Base-by-base conservation (phyloP, 2,888 invertebrate genomes). In the Drosophila dives region DNA sequence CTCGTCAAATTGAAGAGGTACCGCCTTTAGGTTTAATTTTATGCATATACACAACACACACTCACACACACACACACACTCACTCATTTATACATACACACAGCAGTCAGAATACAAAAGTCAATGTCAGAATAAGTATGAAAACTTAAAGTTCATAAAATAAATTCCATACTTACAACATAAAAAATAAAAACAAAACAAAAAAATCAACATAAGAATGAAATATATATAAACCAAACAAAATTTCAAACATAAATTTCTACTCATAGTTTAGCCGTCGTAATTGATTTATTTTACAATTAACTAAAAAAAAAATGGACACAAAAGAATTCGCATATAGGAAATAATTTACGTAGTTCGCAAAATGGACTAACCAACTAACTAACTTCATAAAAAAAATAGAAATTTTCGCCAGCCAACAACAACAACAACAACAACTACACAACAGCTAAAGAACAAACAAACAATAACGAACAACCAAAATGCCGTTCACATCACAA, bases 211-310 rank as follows among this genome's bases (percentile, higher is more conserved):
- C 54, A 63, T 56, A 40, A 29, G 32, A 40, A 49, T 32, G 15
- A 56, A 48, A 66, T 29, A 33, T 33, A 56, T 54, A 63, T 54
- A 45, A 36, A 23, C 51, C 48, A 74, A 71, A 55, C 53, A 26
- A 66, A 77, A 79, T 74, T 74, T 68, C 77, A 76, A 77, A 80
- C 77, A 86, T 70, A 81, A 86, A 88, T 72, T 81, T 80, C 78
- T 85, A 85, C 72, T 85, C 86, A 84, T 84, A 84, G 87, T 83
- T 85, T 88, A 88, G 83, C 85, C 83, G 74, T 88, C 90, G 91
- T 91, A 90, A 90, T 90, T 91, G 84, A 86, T 90, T 80, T 91
- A 88, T 80, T 80, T 75, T 86, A 78, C 77, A 78, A 74, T 77
- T 74, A 59, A 56, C 61, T 64, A 70, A 63, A 70, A 66, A 63